These are phyloP conservation scores for Prosapia bicincta DNA, from an alignment of 2,888 invertebrate genomes.

Conservation along the genomic window DNA sequence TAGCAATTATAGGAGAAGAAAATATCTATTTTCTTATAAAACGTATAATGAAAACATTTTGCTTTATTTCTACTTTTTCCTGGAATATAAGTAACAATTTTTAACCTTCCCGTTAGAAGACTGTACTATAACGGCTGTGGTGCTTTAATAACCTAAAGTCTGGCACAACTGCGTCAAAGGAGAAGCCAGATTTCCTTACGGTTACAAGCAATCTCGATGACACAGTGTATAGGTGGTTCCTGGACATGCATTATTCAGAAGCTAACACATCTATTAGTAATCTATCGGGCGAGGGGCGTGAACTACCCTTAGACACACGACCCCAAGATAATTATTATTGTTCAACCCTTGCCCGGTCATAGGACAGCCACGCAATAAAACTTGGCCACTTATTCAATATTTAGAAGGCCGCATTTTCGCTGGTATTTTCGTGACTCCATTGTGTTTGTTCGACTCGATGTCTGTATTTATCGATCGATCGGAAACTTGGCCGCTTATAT, in stretches of 20 bases:
- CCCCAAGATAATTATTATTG: slow-evolving; percentile 29
- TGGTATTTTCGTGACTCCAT: too few relatives aligned
- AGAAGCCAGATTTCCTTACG: background rate
- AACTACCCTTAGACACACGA: slow-evolving; percentile 3
- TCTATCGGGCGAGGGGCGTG: slow-evolving; percentile 15
- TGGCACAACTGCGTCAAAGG: background rate
- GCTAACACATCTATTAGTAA: slow-evolving; percentile 22
- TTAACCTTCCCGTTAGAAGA: too few relatives aligned
- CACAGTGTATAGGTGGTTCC: background rate
- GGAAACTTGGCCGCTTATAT: too few relatives aligned
- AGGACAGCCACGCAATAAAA: background rate
- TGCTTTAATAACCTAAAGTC: too few relatives aligned
- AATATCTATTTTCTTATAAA: too few relatives aligned
- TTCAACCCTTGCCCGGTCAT: slow-evolving; percentile 21
- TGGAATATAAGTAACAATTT: too few relatives aligned
- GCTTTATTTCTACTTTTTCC: too few relatives aligned
- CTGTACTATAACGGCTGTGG: too few relatives aligned
- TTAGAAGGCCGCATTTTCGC: background rate
- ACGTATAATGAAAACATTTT: too few relatives aligned
- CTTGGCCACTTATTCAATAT: background rate
- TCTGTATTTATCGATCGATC: too few relatives aligned
- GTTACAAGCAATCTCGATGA: background rate
- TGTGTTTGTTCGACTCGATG: too few relatives aligned
- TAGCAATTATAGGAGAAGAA: too few relatives aligned
- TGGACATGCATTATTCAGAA: slow-evolving; percentile 11